These are phyloP conservation scores for Lipotes vexillifer DNA, from an alignment of 2,113 vertebrate genomes.

Conservation along the genomic window DNA sequence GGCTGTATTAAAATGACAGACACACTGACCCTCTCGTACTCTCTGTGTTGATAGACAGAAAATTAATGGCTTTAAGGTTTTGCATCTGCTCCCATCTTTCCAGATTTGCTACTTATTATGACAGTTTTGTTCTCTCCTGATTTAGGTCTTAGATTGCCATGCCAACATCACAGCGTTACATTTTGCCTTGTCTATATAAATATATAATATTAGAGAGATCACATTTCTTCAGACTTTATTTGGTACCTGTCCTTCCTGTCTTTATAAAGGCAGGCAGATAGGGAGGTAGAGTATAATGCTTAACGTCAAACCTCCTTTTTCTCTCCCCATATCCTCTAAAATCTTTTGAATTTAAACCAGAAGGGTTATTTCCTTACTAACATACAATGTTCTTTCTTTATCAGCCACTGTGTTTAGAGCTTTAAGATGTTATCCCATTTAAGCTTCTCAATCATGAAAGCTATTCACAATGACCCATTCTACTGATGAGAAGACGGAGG, in stretches of 20 bases:
- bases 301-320: background rate
- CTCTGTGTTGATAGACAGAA: conserved; percentile 22
- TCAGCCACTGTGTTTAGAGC: background rate
- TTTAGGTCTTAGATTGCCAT: conserved; percentile 3
- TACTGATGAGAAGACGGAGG: background rate
- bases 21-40: conserved; percentile 2
- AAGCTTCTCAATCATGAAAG: background rate
- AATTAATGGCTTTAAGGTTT: conserved; percentile 27
- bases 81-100: background rate
- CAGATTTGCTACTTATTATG: conserved; percentile 25
- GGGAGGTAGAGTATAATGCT: background rate
- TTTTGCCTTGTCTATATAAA: background rate
- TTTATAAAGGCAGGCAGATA: background rate
- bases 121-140: background rate
- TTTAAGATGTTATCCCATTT: background rate
- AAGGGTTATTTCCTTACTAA: background rate
- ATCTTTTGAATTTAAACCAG: conserved; percentile 15
- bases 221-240: conserved; percentile 16
- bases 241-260: background rate
- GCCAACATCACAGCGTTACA: background rate
- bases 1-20: conserved; percentile 43
- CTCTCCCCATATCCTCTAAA: background rate
- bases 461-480: background rate
- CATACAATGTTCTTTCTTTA: background rate
- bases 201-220: background rate